A percentile compares a stretch with the other conserved stretches of the same genome.
Evolutionary conservation across 2,113 vertebrate genomes (phyloP).

Genomic region (Helogale parvula): DNA sequence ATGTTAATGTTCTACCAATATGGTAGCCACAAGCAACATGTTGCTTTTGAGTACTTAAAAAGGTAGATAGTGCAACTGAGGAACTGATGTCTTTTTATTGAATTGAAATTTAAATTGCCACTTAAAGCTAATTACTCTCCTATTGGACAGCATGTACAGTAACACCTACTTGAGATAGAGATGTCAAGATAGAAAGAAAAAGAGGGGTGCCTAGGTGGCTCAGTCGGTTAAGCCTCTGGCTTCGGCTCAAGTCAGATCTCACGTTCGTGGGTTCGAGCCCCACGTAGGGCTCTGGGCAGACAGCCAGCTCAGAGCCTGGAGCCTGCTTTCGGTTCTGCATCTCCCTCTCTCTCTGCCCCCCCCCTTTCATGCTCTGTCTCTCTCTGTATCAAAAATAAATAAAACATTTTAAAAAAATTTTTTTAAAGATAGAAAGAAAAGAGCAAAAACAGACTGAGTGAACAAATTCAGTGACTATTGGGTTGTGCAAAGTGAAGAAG

Average conservation of each 20-base stretch:
- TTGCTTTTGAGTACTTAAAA: background rate
- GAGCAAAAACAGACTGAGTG: background rate
- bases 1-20: background rate
- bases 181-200: background rate
- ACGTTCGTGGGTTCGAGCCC: too few relatives aligned
- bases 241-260: too few relatives aligned
- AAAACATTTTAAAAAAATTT: too few relatives aligned
- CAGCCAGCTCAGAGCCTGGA: too few relatives aligned
- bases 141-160: background rate
- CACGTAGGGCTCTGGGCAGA: too few relatives aligned
- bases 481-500: background rate
- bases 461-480: background rate
- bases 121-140: background rate
- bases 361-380: too few relatives aligned
- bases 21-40: background rate
- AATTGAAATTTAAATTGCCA: background rate
- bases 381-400: too few relatives aligned
- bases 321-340: too few relatives aligned
- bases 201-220: too few relatives aligned
- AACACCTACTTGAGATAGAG: background rate
- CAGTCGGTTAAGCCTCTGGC: too few relatives aligned
- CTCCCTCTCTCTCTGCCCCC: too few relatives aligned
- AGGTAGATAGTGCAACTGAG: background rate
- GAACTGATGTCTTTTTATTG: background rate
- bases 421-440: background rate